Percentiles rank a stretch among this genome's conserved stretches.
These are phyloP conservation scores for Corythoichthys intestinalis DNA, from an alignment of 2,113 vertebrate species.

Conservation along the genomic window DNA sequence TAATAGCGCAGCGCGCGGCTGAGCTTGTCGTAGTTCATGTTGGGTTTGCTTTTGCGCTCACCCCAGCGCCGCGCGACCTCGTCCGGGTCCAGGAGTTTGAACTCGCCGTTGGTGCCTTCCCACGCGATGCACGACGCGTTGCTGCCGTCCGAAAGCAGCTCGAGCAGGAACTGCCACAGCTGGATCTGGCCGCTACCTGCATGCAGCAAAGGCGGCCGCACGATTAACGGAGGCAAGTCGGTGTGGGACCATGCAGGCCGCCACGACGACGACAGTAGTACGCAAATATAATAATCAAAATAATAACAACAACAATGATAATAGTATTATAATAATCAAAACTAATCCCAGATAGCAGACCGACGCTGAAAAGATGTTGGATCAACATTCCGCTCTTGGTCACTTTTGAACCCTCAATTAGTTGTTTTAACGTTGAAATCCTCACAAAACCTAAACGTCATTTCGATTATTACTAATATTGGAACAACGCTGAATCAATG, in stretches of 20 bases:
- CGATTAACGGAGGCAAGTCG: too few species aligned
- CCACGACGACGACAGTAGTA: too few species aligned
- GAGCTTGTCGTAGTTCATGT: constrained; percentile 99
- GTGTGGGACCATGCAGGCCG: too few species aligned
- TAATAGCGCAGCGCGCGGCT: constrained; percentile 97
- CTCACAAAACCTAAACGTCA: too few species aligned
- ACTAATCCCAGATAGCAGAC: too few species aligned
- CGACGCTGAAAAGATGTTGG: too few species aligned
- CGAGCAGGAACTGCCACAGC: constrained; percentile 96
- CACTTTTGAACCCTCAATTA: too few species aligned
- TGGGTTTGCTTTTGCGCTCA: constrained; percentile 95
- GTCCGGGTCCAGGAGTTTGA: constrained; percentile 95
- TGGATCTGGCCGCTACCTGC: constrained; percentile 95
- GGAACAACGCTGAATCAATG: too few species aligned
- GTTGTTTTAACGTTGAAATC: too few species aligned
- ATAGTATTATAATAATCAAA: not conserved
- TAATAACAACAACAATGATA: not conserved
- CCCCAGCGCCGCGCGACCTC: constrained; percentile 97
- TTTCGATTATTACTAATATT: too few species aligned
- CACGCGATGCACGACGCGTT: constrained; percentile 93
- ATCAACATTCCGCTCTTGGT: too few species aligned
- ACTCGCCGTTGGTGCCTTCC: constrained; percentile 95
- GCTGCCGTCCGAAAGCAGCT: constrained; percentile 88
- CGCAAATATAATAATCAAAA: not conserved
- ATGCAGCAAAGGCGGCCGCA: too few species aligned